A percentile compares a stretch with the other conserved stretches of the same genome.
These are phyloP conservation scores for Chlamydotis undulata DNA, from an alignment of 2,113 vertebrate species.

Conservation along the genomic window DNA sequence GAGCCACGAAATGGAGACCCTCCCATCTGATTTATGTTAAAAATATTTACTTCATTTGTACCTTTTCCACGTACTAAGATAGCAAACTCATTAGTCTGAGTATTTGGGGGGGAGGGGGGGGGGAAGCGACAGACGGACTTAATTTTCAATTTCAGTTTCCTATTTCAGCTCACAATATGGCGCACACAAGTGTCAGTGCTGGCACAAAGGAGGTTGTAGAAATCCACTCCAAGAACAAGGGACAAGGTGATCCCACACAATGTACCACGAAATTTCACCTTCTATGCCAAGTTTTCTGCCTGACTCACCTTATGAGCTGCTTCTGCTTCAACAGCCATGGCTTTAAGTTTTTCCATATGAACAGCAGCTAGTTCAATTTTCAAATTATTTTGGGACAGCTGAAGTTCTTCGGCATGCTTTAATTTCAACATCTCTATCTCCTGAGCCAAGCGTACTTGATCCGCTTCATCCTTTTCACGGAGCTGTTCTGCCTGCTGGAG, in stretches of 20 bases:
- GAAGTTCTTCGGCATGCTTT: conserved; percentile 69
- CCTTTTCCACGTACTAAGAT: background rate
- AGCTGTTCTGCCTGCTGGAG: conserved; percentile 60
- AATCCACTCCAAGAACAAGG: background rate
- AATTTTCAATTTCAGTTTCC: background rate
- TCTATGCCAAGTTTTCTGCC: background rate
- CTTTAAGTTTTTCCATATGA: conserved; percentile 79
- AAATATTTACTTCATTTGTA: background rate
- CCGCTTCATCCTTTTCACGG: conserved; percentile 53
- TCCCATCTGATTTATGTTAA: background rate
- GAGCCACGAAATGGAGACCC: background rate
- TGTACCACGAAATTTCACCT: background rate
- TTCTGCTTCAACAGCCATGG: conserved; percentile 78
- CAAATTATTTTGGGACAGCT: conserved; percentile 66
- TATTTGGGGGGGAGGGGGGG: background rate
- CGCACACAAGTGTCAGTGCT: background rate
- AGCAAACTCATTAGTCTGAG: background rate
- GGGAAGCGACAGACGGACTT: background rate
- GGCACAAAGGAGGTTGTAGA: background rate
- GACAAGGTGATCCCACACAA: background rate
- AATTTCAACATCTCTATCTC: conserved; percentile 64
- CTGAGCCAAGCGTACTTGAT: conserved; percentile 32
- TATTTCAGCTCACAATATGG: background rate
- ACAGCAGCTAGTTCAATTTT: conserved; percentile 71
- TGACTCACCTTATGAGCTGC: conserved; percentile 80